Evolutionary conservation across 2,888 invertebrate genomes (phyloP), one percentile per base, ranked within the genome.

Genomic region (Lycophotia porphyrea): DNA sequence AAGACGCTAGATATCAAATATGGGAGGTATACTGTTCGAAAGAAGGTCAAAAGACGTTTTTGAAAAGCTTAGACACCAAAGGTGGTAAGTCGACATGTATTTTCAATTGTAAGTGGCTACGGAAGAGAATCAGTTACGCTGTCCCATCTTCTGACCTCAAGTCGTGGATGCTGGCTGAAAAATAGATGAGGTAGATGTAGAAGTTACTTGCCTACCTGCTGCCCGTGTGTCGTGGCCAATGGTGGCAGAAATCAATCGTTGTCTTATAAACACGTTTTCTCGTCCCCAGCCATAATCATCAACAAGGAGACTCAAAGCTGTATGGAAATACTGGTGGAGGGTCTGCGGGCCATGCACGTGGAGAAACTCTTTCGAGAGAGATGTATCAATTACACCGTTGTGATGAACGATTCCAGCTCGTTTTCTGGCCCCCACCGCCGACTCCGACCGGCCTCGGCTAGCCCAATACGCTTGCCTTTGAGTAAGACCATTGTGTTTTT

Each of bases 11-110:
- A 83, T 96, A 92, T 85, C 95, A 95, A 92, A 90, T 93, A 96
- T 96, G 96, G 96, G 93, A 94, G 82, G 92, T 96, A 86, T 93
- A 91, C 82, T 93, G 92, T 88, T 77, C 91, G 88, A 96, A 91
- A 91, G 94, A 95, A 77, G 96, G 96, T n/a, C 96, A 96, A 92
- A 95, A 85, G 79, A 85, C 80, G 64, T 96, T 94, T 88, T 74
- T 96, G 81, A 95, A 93, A 90, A 94, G 80, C 84, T 92, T 96
- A 87, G 92, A 94, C 82, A 89, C 87, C 88, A 96, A 94, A 92
- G 96, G 96, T 80, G 93, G 96, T 95, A 86, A 89, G 93, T 87
- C 21, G 24, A 11, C 24, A 21, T 27, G n/a, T 27, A 27, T 34
- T 49, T 31, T 24, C 7, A 5, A 52, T 18, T 68, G 1, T 34